Percentiles rank a stretch among this genome's conserved stretches.
These are phyloP conservation scores for Cyanistes caeruleus DNA, from an alignment of 2,113 vertebrate genomes.

Conservation along the genomic window DNA sequence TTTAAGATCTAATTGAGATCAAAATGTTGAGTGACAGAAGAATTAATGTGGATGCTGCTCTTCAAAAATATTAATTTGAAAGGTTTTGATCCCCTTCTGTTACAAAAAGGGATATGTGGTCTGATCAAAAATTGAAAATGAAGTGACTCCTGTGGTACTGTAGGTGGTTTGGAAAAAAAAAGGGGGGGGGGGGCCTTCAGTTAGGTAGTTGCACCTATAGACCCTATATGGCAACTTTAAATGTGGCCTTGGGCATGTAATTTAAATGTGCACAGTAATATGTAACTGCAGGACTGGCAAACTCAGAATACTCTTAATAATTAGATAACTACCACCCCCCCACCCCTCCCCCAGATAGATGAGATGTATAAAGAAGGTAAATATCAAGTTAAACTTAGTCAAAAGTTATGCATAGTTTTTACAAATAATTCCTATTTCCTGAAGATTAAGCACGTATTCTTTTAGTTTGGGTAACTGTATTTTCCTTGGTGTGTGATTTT, in stretches of 20 bases:
- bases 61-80: not conserved
- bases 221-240: not conserved
- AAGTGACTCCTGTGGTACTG: not conserved
- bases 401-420: not conserved
- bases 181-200: not conserved
- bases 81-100: not conserved
- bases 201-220: not conserved
- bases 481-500: not conserved
- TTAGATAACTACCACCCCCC: not conserved
- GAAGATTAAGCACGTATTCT: not conserved
- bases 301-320: not conserved
- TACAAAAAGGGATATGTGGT: not conserved
- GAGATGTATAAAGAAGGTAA: not conserved
- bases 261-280: not conserved
- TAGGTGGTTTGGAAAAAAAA: not conserved
- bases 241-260: fast-evolving
- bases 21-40: not conserved
- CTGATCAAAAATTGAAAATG: not conserved
- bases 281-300: not conserved
- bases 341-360: not conserved
- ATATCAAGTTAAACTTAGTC: not conserved
- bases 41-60: not conserved
- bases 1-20: not conserved
- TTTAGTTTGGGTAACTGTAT: not conserved
- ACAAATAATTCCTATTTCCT: not conserved